These are phyloP conservation scores for Oreortyx pictus DNA, from an alignment of 2,797 vertebrate species.

Conservation along the genomic window DNA sequence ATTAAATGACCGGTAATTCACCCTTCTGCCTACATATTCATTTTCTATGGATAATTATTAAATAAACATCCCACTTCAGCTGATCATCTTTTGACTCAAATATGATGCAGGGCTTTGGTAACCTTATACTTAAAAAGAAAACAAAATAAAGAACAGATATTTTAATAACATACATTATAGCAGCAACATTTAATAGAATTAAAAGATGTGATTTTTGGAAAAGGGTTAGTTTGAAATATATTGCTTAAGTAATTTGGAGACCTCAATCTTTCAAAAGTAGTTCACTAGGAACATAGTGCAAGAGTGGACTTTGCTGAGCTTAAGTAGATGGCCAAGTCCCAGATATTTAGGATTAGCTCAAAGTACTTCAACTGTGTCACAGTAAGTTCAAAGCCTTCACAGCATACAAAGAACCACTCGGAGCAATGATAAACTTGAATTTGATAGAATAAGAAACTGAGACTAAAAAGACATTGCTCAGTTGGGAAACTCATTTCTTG, in stretches of 20 bases:
- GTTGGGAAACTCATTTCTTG: conserved; percentile 20
- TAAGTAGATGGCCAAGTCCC: neutral
- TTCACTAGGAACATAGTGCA: neutral
- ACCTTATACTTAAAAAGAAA: conserved; percentile 46
- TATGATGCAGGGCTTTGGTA: conserved; percentile 9
- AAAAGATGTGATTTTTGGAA: conserved; percentile 44
- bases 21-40: conserved; percentile 7
- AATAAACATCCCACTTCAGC: conserved; percentile 36
- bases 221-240: neutral
- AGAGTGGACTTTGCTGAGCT: neutral
- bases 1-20: conserved; percentile 47
- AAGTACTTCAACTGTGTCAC: neutral
- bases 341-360: conserved; percentile 14
- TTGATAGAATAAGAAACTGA: neutral
- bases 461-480: neutral
- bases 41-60: conserved; percentile 57
- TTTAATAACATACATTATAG: conserved; percentile 36
- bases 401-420: neutral
- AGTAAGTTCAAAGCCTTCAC: conserved; percentile 24
- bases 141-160: conserved; percentile 29
- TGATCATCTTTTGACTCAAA: conserved; percentile 34
- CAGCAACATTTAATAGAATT: neutral
- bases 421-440: neutral
- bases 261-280: neutral
- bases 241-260: neutral